A percentile compares a stretch with the other conserved stretches of the same genome.
Evolutionary conservation across 2,888 invertebrate genomes (phyloP).

Genomic region (Ametastegia equiseti): DNA sequence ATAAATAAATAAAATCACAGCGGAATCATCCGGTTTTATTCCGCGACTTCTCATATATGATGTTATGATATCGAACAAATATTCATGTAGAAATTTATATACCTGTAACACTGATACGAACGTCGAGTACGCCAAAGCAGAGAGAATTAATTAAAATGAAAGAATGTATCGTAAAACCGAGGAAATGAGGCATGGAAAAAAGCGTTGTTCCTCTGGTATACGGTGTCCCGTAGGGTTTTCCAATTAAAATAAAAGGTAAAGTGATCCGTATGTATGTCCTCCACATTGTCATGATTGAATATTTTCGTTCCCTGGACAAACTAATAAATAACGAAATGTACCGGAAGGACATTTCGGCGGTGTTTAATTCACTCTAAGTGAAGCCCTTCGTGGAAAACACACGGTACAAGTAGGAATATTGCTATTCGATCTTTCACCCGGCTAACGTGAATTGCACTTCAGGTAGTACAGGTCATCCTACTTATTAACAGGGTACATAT

Average conservation of each 20-base stretch:
- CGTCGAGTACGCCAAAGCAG: not conserved
- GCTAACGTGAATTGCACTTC: not conserved
- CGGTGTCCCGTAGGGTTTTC: not conserved
- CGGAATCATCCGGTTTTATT: no score
- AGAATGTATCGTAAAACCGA: constrained; percentile 36
- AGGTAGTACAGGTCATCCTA: not conserved
- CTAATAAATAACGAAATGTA: no score
- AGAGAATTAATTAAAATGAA: constrained; percentile 26
- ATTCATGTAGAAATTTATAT: not conserved
- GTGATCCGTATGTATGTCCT: not conserved
- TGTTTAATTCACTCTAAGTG: not conserved
- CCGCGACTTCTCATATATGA: not conserved
- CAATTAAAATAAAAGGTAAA: constrained; percentile 25
- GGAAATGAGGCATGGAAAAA: not conserved
- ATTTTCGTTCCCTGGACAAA: no score
- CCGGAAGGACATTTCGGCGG: no score
- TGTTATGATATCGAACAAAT: not conserved
- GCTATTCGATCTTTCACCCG: not conserved
- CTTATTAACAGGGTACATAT: no score
- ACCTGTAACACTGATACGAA: not conserved
- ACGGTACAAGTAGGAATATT: not conserved
- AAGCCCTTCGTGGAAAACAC: not conserved
- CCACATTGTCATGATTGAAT: no score
- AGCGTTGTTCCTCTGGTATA: not conserved
- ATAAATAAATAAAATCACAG: no score